A percentile compares a stretch with the other conserved stretches of the same genome.
Conservation (phyloP, 2,113 vertebrate species). For the Podiceps cristatus region DNA sequence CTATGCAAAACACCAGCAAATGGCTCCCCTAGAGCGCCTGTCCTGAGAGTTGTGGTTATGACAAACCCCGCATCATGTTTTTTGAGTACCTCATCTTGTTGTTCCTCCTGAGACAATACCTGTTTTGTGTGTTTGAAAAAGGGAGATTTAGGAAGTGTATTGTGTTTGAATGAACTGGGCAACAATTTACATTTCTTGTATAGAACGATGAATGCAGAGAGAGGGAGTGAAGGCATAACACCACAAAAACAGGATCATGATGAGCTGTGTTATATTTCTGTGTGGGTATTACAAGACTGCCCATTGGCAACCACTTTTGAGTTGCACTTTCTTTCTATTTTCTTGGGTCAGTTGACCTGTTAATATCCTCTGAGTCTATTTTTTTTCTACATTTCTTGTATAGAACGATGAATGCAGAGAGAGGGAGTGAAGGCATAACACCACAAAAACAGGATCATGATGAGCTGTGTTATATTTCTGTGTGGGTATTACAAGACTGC, state of each 20-base stretch:
- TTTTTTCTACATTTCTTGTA: not conserved
- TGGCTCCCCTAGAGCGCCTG: accelerated
- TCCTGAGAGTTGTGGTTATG: not conserved
- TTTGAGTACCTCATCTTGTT: not conserved
- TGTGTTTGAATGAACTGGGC: not conserved
- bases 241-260: not conserved
- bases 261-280: not conserved
- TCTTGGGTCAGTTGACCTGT: not conserved
- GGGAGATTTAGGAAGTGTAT: not conserved
- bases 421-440: not conserved
- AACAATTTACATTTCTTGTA: not conserved
- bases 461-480: not conserved
- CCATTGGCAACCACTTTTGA: not conserved
- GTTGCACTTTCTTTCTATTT: not conserved
- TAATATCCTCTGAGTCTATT: no score
- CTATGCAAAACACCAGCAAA: not conserved
- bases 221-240: not conserved
- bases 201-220: not conserved
- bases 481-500: not conserved
- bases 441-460: not conserved
- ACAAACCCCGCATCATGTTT: accelerated
- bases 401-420: not conserved
- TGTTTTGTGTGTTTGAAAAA: not conserved
- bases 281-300: not conserved
- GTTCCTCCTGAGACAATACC: not conserved